Conservation (phyloP, 2,113 vertebrate genomes). For the Brachionichthys hirsutus region DNA sequence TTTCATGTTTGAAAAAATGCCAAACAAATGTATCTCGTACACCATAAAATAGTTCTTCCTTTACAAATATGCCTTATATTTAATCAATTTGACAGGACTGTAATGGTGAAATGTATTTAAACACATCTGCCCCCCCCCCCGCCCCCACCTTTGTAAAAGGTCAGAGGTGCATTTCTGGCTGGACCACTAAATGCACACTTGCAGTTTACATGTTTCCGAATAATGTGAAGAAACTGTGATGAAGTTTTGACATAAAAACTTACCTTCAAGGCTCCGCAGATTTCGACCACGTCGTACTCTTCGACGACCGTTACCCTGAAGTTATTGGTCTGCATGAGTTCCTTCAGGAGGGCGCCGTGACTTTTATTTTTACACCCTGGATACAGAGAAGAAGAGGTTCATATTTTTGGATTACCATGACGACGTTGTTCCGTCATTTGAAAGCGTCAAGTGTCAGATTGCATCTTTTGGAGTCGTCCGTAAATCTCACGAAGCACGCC, state of each 20-base stretch:
- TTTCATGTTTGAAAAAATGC: too few species aligned
- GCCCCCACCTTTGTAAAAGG: neutral
- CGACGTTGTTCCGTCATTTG: too few species aligned
- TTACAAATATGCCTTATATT: neutral
- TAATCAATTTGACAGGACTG: neutral
- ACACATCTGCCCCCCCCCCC: neutral
- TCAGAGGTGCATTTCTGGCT: neutral
- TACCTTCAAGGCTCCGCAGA: conserved; percentile 98
- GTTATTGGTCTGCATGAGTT: conserved; percentile 92
- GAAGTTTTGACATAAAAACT: neutral
- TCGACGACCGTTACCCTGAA: conserved; percentile 91
- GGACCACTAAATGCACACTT: neutral
- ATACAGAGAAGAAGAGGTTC: neutral
- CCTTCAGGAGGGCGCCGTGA: conserved; percentile 86
- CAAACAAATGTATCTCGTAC: too few species aligned
- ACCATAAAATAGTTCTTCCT: neutral
- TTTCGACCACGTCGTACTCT: conserved; percentile 92
- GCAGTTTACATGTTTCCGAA: neutral
- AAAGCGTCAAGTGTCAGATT: too few species aligned
- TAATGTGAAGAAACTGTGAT: too few species aligned
- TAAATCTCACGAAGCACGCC: conserved; percentile 11
- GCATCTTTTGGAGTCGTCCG: too few species aligned
- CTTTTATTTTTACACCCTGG: conserved; percentile 86
- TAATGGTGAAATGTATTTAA: neutral
- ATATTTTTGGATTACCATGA: too few species aligned